phyloP scores from a whole-genome alignment of 2,113 vertebrate genomes.

The Alligator sinensis region DNA sequence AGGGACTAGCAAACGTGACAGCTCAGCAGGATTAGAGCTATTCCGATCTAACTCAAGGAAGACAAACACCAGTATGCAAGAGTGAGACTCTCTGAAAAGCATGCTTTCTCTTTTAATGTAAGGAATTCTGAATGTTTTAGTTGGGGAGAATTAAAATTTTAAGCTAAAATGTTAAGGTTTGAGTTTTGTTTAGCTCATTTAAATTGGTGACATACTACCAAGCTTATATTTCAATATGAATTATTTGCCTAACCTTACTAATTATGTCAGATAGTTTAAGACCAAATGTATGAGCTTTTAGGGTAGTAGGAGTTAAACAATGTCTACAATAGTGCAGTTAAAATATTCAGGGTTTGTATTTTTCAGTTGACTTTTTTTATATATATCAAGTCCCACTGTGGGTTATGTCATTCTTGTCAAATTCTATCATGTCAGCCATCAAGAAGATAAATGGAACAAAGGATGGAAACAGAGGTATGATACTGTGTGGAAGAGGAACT shows the following conservation, averaged over 20 bases:
- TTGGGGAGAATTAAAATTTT: background rate
- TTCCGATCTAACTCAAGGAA: background rate
- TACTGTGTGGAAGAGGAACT: slow-evolving; percentile 46
- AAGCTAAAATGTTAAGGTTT: background rate
- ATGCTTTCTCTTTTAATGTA: background rate
- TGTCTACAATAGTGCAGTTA: slow-evolving; percentile 52
- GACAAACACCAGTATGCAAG: background rate
- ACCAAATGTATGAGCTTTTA: background rate
- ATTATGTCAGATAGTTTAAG: slow-evolving; percentile 6
- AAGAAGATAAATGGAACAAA: slow-evolving; percentile 68
- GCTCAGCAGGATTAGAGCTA: background rate
- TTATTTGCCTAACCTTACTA: background rate
- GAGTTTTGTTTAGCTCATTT: background rate
- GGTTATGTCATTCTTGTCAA: slow-evolving; percentile 68
- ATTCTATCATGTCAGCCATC: slow-evolving; percentile 70
- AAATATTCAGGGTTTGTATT: slow-evolving; percentile 50
- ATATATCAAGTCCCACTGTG: slow-evolving; percentile 46
- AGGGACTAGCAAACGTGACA: background rate
- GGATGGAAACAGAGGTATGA: slow-evolving; percentile 44
- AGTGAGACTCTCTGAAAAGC: background rate
- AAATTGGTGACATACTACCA: background rate
- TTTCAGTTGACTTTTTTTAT: slow-evolving; percentile 30
- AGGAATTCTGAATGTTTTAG: background rate
- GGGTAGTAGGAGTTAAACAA: slow-evolving; percentile 7
- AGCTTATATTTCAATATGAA: background rate